Percentiles rank a stretch among this genome's conserved stretches.
phyloP scores from a whole-genome alignment of 2,888 invertebrate genomes.

The Choreutis nemorana region DNA sequence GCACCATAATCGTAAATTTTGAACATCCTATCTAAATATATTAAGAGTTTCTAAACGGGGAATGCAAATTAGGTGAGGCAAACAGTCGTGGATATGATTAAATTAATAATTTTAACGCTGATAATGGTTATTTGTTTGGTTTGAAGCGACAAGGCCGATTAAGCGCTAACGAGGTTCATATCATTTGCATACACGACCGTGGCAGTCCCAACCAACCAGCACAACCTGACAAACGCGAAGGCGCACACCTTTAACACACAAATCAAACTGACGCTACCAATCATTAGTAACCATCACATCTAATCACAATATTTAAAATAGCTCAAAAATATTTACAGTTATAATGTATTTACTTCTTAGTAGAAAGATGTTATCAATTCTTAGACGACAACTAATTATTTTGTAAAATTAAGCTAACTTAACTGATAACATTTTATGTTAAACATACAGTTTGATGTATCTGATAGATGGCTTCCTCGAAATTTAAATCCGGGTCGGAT shows the following conservation, averaged over 20 bases:
- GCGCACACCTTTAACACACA: too few species aligned
- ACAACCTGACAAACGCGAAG: conserved; percentile 10
- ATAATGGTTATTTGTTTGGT: conserved; percentile 52
- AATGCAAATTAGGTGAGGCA: conserved; percentile 33
- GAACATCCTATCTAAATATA: conserved; percentile 39
- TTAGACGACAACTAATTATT: background rate
- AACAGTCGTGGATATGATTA: conserved; percentile 29
- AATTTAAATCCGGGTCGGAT: conserved; percentile 23
- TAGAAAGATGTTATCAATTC: background rate
- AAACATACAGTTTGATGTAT: too few species aligned
- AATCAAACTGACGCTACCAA: too few species aligned
- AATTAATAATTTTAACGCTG: conserved; percentile 50
- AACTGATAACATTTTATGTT: background rate
- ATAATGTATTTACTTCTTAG: background rate
- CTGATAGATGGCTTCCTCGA: conserved; percentile 32
- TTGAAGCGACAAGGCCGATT: conserved; percentile 41
- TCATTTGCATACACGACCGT: conserved; percentile 21
- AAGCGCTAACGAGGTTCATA: conserved; percentile 33
- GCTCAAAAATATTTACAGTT: background rate
- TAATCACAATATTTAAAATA: background rate
- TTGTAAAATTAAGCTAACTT: background rate
- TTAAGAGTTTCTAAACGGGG: conserved; percentile 12
- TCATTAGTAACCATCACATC: background rate
- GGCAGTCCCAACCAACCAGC: conserved; percentile 6
- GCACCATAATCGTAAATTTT: conserved; percentile 37